phyloP scores from a whole-genome alignment of 2,113 vertebrate genomes.

The Leptodactylus fuscus region DNA sequence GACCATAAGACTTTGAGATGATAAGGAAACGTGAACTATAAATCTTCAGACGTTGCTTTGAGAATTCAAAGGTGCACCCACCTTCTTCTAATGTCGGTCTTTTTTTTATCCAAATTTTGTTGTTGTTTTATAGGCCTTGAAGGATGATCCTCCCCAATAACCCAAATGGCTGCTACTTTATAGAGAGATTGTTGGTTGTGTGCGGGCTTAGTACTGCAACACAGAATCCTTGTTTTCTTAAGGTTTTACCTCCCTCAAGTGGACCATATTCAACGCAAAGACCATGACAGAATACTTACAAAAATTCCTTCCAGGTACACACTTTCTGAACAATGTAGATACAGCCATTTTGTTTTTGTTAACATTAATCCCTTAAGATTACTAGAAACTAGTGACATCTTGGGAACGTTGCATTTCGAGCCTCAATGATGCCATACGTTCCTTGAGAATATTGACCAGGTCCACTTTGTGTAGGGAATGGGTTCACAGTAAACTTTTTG shows the following conservation, averaged over 20 bases:
- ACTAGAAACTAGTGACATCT: background rate
- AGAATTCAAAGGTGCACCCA: slow-evolving; percentile 51
- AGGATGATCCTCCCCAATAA: slow-evolving; percentile 47
- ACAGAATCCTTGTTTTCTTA: background rate
- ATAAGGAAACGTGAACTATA: slow-evolving; percentile 51
- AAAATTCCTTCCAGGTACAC: background rate
- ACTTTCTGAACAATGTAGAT: background rate
- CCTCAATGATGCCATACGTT: background rate
- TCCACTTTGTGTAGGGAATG: background rate
- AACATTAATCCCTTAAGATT: background rate
- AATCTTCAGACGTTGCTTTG: slow-evolving; percentile 40
- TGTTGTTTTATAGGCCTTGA: slow-evolving; percentile 42
- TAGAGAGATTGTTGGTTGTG: background rate
- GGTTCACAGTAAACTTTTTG: background rate
- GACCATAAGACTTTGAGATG: slow-evolving; percentile 55
- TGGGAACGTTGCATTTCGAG: background rate
- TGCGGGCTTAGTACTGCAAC: background rate
- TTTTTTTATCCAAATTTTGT: slow-evolving; percentile 50
- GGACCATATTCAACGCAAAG: slow-evolving; percentile 35
- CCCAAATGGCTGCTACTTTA: slow-evolving; percentile 16
- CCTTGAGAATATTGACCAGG: background rate
- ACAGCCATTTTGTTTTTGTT: background rate
- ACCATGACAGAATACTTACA: background rate
- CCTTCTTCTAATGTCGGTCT: slow-evolving; percentile 57
- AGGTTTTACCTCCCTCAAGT: slow-evolving; percentile 22